Evolutionary conservation across 92 coral and sea anemone species (phyloP), one percentile per base, ranked within the genome.

Genomic region (Porites cylindrica): DNA sequence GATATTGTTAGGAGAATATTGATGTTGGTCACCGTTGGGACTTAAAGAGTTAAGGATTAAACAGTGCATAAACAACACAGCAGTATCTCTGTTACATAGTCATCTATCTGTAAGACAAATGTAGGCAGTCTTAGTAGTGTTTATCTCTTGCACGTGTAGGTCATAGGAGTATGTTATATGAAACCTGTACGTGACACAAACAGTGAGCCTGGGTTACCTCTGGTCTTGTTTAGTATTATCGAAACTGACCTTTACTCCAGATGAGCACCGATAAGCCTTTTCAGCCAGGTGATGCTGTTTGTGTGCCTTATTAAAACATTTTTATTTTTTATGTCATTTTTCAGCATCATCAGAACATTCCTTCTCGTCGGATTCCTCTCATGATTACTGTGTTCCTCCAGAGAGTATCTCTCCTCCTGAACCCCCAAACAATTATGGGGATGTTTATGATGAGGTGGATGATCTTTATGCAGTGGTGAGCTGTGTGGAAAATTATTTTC

Each of bases 371-470:
- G 86, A 86, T 70, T 86, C 90, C 0, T 79, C 83, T 18, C 77
- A 80, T 47, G 90, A 86, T 8, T 86, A 86, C 59, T 72, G 84
- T 52, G 76, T 82, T 53, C 91, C 91, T 17, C 88, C 91, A 24
- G 88, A 88, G 54, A 83, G 53, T 13, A 24, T 63, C 26, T 64
- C 32, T 9, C 87, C 87, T 47, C 81, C 87, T 62, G 74, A 83
- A 64, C 87, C 87, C 16, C 87, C 81, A 0, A 10, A 65, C 21
- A 38, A 38, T 38, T 51, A 73, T 6, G 13, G 21, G 10, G 50
- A 26, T 5, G 51, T 20, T 16, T 74, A 6, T 73, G 66, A 64
- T 14, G 80, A 50, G 17, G 3, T 51, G 13, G 87, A 83, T 17
- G 56, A 80, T 73, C 73, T 83, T 61, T 83, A 83, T 50, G 24